Conservation (phyloP, 2,113 vertebrate genomes). For the Pogona vitticeps region DNA sequence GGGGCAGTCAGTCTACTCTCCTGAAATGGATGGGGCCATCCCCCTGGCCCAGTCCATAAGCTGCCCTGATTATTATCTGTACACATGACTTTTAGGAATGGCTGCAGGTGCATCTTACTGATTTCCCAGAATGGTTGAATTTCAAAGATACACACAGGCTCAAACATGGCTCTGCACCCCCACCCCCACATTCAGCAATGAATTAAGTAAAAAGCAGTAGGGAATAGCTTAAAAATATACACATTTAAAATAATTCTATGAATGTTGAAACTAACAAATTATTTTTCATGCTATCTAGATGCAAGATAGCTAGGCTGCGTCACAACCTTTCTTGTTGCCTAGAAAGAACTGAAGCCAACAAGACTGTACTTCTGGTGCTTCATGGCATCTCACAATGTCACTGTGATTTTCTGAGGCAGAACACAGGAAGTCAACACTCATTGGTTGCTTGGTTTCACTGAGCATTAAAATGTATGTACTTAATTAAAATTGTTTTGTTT, state of each 20-base stretch:
- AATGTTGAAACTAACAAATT: conserved; percentile 57
- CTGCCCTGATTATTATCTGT: too few species aligned
- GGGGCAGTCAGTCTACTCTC: too few species aligned
- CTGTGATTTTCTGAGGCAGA: not conserved
- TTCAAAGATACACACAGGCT: conserved; percentile 46
- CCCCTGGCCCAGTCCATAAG: too few species aligned
- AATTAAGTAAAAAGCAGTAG: conserved; percentile 33
- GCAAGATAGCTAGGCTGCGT: conserved; percentile 4
- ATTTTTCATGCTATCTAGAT: conserved; percentile 40
- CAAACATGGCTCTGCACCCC: not conserved
- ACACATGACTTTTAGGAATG: conserved; percentile 42
- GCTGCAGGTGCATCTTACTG: not conserved
- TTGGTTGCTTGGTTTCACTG: not conserved
- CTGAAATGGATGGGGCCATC: too few species aligned
- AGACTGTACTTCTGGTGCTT: not conserved
- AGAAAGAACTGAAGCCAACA: not conserved
- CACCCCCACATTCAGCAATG: not conserved
- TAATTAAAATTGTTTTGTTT: not conserved
- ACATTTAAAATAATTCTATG: not conserved
- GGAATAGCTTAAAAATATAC: conserved; percentile 29
- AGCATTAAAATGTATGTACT: not conserved
- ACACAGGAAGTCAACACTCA: not conserved
- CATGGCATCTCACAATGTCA: not conserved
- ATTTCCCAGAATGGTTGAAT: not conserved
- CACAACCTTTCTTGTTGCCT: not conserved